Percentiles rank a stretch among this genome's conserved stretches.
Conservation (phyloP, 2,888 invertebrate genomes). For the Apeira syringaria region DNA sequence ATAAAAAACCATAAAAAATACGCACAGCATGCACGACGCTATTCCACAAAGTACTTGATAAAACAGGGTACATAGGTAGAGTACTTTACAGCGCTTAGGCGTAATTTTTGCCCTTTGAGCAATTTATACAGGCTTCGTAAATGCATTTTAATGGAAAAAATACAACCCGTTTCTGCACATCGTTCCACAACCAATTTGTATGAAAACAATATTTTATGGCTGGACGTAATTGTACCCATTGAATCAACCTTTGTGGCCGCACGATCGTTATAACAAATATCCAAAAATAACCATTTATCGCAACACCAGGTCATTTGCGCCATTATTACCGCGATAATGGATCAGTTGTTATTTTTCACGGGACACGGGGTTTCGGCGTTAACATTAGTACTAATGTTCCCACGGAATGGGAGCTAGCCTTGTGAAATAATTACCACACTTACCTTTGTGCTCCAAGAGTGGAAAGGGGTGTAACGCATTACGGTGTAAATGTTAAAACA, state of each 20-base stretch:
- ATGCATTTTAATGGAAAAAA: too few relatives aligned
- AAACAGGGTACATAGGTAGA: too few relatives aligned
- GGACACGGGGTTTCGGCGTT: constrained; percentile 54
- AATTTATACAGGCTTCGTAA: too few relatives aligned
- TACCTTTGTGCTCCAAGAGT: constrained; percentile 43
- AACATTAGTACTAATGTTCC: constrained; percentile 61
- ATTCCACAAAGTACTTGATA: too few relatives aligned
- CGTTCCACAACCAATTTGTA: constrained; percentile 5
- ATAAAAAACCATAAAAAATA: too few relatives aligned
- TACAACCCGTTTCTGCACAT: constrained; percentile 3
- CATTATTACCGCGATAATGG: constrained; percentile 54
- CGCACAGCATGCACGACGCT: too few relatives aligned
- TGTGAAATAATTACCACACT: constrained; percentile 57
- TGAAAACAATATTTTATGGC: constrained; percentile 14
- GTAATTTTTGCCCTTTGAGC: too few relatives aligned
- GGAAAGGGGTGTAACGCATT: constrained; percentile 40
- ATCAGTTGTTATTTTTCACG: constrained; percentile 60
- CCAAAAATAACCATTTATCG: constrained; percentile 43
- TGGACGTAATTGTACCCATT: constrained; percentile 22
- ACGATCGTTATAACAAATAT: constrained; percentile 34
- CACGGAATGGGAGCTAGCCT: constrained; percentile 47
- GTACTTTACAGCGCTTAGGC: too few relatives aligned
- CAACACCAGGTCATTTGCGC: constrained; percentile 41
- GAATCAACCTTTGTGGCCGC: constrained; percentile 26
- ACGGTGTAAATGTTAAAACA: constrained; percentile 36